Conservation (phyloP, 2,797 vertebrate genomes). For the Chrysocyon brachyurus region DNA sequence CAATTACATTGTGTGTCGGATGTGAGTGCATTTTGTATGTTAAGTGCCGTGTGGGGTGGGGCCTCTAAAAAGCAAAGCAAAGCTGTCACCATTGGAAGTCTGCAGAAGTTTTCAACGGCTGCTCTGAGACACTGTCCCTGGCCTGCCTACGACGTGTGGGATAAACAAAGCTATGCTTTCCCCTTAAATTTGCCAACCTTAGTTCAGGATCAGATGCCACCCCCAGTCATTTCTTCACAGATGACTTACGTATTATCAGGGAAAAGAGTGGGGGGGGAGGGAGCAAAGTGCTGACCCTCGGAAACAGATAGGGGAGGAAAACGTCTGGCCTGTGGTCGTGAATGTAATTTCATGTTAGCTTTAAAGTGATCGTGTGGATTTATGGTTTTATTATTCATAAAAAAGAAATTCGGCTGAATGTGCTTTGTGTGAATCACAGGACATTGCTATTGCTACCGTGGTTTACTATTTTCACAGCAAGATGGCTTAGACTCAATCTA, state of each 20-base stretch:
- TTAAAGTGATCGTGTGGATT: conserved; percentile 65
- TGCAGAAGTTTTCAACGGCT: too few relatives aligned
- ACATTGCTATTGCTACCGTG: conserved; percentile 50
- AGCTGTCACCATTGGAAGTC: neutral
- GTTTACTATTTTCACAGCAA: conserved; percentile 78
- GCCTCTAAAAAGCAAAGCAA: neutral
- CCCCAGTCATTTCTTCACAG: neutral
- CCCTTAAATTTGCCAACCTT: neutral
- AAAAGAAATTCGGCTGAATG: conserved; percentile 76
- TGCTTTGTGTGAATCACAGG: conserved; percentile 68
- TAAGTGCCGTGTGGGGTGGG: neutral
- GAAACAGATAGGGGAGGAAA: conserved; percentile 18
- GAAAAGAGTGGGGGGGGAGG: neutral
- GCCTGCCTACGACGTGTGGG: neutral
- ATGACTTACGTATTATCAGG: neutral
- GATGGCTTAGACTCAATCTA: conserved; percentile 67
- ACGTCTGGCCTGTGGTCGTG: neutral
- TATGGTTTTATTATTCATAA: conserved; percentile 75
- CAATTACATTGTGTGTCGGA: neutral
- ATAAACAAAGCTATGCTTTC: neutral
- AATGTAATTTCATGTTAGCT: conserved; percentile 70
- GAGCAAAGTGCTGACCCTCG: neutral
- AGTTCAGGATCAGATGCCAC: neutral
- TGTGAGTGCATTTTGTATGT: neutral
- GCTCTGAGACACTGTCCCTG: neutral